These are phyloP conservation scores for Sitophilus oryzae DNA, from an alignment of 1,140 invertebrate species.

Conservation along the genomic window DNA sequence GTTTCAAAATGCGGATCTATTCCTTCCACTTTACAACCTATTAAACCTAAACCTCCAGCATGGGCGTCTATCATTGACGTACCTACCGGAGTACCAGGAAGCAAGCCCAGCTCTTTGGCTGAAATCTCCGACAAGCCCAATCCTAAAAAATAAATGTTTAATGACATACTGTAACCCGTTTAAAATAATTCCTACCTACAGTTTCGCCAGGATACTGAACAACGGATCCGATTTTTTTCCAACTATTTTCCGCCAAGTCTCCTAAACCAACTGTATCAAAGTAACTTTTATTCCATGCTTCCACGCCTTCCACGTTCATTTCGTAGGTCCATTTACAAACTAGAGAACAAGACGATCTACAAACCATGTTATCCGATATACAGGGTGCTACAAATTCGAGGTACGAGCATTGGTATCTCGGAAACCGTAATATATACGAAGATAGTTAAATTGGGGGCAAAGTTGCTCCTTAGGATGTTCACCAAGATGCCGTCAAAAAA, in stretches of 20 bases:
- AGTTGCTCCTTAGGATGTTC: no score
- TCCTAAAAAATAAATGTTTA: constrained; percentile 6
- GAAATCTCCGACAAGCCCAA: constrained; percentile 56
- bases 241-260: constrained; percentile 66
- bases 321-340: constrained; percentile 95
- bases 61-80: constrained; percentile 93
- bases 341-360: constrained; percentile 82
- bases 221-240: constrained; percentile 66
- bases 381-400: no score
- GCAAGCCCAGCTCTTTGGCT: constrained; percentile 65
- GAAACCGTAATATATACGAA: no score
- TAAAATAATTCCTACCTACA: constrained; percentile 48
- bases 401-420: no score
- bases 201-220: constrained; percentile 66
- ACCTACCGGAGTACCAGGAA: constrained; percentile 67
- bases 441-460: no score
- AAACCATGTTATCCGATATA: no score
- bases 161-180: neutral
- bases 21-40: constrained; percentile 57
- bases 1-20: constrained; percentile 52
- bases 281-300: constrained; percentile 71
- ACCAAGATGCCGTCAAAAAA: no score
- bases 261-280: constrained; percentile 67
- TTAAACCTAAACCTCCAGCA: constrained; percentile 83
- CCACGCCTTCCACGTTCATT: constrained; percentile 49